These are phyloP conservation scores for Laothoe populi DNA, from an alignment of 2,888 invertebrate species.

Conservation along the genomic window DNA sequence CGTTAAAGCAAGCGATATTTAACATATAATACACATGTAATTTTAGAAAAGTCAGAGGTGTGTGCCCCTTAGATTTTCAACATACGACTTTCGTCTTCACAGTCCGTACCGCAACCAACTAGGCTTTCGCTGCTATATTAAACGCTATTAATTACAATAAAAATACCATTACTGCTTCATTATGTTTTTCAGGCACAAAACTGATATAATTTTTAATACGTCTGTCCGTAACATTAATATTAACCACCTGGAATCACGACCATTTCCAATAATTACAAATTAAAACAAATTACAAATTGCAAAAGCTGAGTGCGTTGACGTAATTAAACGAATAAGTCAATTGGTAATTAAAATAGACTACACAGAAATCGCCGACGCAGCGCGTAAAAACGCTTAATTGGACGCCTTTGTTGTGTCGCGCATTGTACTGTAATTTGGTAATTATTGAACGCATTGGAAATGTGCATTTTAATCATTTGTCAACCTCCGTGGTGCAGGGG, in stretches of 20 bases:
- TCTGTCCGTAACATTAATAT: neutral
- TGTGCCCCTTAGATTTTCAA: no score
- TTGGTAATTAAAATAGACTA: slow-evolving; percentile 44
- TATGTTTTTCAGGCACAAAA: no score
- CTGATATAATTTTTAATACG: no score
- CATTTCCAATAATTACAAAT: slow-evolving; percentile 35
- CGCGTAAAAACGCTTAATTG: slow-evolving; percentile 47
- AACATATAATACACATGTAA: no score
- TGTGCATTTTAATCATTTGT: no score
- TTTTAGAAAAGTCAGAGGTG: no score
- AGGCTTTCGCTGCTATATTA: no score
- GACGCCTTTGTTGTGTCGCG: slow-evolving; percentile 42
- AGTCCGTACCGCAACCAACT: no score
- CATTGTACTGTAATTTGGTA: slow-evolving; percentile 48
- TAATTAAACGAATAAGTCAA: slow-evolving; percentile 48
- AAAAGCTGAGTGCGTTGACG: slow-evolving; percentile 38
- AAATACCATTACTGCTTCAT: no score
- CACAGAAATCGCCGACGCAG: slow-evolving; percentile 30
- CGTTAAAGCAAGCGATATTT: no score
- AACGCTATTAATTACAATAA: neutral
- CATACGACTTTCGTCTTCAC: no score
- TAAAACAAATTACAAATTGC: slow-evolving; percentile 45
- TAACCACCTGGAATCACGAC: neutral
- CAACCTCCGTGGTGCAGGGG: no score
- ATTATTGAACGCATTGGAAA: slow-evolving; percentile 38